These are phyloP conservation scores for Montipora cactus DNA, from an alignment of 64 coral and sea anemone species.

Conservation along the genomic window DNA sequence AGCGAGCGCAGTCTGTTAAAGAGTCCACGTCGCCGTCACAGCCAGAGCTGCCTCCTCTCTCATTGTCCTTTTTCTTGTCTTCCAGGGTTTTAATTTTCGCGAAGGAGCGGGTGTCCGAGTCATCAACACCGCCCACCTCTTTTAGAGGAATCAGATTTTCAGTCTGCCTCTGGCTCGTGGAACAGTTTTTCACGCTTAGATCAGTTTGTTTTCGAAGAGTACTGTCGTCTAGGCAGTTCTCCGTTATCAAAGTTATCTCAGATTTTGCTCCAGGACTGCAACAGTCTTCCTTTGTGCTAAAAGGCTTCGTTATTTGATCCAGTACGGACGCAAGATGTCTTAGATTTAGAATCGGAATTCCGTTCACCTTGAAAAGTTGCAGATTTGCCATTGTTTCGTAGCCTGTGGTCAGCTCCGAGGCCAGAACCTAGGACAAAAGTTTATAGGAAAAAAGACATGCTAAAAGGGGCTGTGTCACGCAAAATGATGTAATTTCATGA, in stretches of 20 bases:
- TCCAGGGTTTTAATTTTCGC: conserved; percentile 38
- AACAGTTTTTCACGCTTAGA: conserved; percentile 2
- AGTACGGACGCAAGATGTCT: conserved; percentile 87
- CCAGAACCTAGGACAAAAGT: conserved; percentile 71
- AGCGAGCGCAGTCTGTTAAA: neutral
- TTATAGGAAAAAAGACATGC: neutral
- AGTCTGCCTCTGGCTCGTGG: neutral
- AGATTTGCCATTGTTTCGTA: conserved; percentile 92
- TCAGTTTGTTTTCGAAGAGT: neutral
- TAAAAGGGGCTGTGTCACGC: neutral
- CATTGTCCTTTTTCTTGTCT: conserved; percentile 26
- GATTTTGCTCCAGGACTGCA: neutral
- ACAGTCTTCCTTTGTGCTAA: conserved; percentile 11
- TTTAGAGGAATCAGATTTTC: conserved; percentile 35
- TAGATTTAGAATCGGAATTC: conserved; percentile 78
- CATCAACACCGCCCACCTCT: neutral
- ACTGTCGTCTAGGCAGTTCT: conserved; percentile 39
- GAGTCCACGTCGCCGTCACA: neutral
- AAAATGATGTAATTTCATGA: neutral
- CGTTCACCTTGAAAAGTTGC: conserved; percentile 92
- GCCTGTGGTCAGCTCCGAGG: conserved; percentile 88
- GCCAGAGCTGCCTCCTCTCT: conserved; percentile 6
- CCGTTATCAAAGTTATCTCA: conserved; percentile 18
- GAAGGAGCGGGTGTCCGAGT: conserved; percentile 18
- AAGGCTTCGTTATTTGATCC: conserved; percentile 77